phyloP scores from a whole-genome alignment of 2,113 vertebrate genomes.

The Aviceda subcristata region DNA sequence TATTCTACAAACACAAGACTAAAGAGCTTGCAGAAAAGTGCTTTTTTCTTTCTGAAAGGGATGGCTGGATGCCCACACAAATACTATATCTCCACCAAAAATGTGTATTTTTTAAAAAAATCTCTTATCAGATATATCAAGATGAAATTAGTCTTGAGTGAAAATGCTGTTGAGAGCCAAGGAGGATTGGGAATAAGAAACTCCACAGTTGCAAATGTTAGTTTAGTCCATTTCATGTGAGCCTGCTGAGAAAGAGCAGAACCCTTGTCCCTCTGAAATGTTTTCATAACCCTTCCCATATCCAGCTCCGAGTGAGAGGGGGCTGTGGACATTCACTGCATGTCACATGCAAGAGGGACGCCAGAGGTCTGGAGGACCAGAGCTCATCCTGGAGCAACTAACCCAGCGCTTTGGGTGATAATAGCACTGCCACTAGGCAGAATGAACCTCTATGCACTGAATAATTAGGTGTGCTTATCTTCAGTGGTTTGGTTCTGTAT shows the following conservation, averaged over 20 bases:
- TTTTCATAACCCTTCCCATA: background rate
- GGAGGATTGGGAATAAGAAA: background rate
- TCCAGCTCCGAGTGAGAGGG: background rate
- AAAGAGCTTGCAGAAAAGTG: conserved; percentile 12
- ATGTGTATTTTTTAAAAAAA: background rate
- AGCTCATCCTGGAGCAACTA: background rate
- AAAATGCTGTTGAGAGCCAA: conserved; percentile 9
- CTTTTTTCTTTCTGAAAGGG: conserved; percentile 33
- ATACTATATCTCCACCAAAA: conserved; percentile 45
- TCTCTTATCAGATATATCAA: conserved; percentile 37
- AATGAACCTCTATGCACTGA: background rate
- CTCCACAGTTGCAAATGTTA: background rate
- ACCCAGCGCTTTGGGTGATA: background rate
- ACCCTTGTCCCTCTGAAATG: background rate
- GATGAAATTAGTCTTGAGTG: conserved; percentile 36
- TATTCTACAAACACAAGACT: conserved; percentile 43
- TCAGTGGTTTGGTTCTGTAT: background rate
- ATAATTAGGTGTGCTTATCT: background rate
- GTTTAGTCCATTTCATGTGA: background rate
- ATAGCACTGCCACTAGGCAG: background rate
- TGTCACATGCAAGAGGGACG: background rate
- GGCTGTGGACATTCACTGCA: background rate
- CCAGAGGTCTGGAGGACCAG: background rate
- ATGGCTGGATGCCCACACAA: conserved; percentile 40
- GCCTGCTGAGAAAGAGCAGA: background rate